A percentile compares a stretch with the other conserved stretches of the same genome.
phyloP scores from a whole-genome alignment of 2,113 vertebrate species.

The Prionailurus bengalensis region DNA sequence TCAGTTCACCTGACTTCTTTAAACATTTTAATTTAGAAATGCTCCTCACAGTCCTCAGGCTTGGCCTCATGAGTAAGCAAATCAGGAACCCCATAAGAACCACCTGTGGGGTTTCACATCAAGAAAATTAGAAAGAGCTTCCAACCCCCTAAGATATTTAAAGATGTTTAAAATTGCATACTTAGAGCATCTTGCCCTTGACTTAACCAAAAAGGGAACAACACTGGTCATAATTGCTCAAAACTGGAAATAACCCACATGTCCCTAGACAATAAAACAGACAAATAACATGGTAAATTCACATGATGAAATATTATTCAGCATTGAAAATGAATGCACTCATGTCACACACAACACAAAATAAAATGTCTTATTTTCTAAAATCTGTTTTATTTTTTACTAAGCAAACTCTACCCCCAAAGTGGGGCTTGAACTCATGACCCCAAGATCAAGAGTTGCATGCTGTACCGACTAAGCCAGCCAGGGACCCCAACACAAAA shows the following conservation, averaged over 20 bases:
- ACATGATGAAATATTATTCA: constrained; percentile 16
- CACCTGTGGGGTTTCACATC: constrained; percentile 59
- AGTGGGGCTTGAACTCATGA: not conserved
- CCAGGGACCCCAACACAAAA: not conserved
- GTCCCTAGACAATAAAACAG: constrained; percentile 10
- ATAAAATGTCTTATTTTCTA: not conserved
- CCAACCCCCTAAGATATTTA: not conserved
- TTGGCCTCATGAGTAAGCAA: constrained; percentile 51
- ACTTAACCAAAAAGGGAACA: not conserved
- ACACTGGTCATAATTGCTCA: not conserved
- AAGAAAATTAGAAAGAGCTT: not conserved
- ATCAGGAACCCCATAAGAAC: constrained; percentile 64
- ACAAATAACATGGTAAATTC: not conserved
- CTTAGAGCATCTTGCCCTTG: not conserved
- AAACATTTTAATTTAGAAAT: constrained; percentile 69
- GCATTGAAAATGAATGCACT: not conserved
- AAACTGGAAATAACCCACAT: not conserved
- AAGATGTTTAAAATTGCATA: constrained; percentile 53
- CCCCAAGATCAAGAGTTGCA: not conserved
- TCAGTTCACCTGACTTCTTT: constrained; percentile 77
- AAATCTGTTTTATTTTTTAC: not conserved
- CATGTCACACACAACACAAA: not conserved
- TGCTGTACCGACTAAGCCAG: not conserved
- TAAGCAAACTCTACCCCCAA: not conserved
- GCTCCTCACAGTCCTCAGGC: not conserved